Percentiles rank a stretch among this genome's conserved stretches.
These are phyloP conservation scores for Ryuthela nishihirai DNA, from an alignment of 2,888 invertebrate genomes.

Conservation along the genomic window DNA sequence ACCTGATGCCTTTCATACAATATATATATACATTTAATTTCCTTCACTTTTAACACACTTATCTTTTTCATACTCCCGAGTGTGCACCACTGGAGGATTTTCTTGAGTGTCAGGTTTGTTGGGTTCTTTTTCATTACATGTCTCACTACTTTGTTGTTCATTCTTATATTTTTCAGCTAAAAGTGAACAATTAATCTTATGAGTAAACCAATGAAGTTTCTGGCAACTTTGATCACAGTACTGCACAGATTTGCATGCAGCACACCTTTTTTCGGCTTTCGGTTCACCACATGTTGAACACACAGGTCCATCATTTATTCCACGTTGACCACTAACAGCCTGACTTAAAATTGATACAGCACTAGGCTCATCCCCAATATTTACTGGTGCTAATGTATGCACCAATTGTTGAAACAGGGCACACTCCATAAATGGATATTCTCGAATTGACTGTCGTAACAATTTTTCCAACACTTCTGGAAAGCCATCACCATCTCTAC, in stretches of 20 bases:
- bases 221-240: constrained; percentile 96
- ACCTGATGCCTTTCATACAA: no score
- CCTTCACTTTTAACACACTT: no score
- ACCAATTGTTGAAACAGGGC: constrained; percentile 74
- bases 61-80: no score
- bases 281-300: constrained; percentile 83
- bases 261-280: constrained; percentile 86
- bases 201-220: constrained; percentile 64
- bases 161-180: constrained; percentile 5
- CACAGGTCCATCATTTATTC: constrained; percentile 22
- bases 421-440: constrained; percentile 87
- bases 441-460: constrained; percentile 77
- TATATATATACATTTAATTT: no score
- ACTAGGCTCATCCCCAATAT: constrained; percentile 66
- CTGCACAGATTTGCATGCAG: constrained; percentile 86
- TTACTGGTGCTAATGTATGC: constrained; percentile 50
- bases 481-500: constrained; percentile 56
- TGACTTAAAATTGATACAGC: constrained; percentile 68
- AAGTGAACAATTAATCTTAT: constrained; percentile 48
- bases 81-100: no score
- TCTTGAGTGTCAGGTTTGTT: no score
- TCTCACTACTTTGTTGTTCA: no score
- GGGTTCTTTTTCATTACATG: no score
- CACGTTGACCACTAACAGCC: constrained; percentile 83
- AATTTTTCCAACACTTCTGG: constrained; percentile 62